Conservation (phyloP, 2,888 invertebrate species). For the Tetranychus truncatus region DNA sequence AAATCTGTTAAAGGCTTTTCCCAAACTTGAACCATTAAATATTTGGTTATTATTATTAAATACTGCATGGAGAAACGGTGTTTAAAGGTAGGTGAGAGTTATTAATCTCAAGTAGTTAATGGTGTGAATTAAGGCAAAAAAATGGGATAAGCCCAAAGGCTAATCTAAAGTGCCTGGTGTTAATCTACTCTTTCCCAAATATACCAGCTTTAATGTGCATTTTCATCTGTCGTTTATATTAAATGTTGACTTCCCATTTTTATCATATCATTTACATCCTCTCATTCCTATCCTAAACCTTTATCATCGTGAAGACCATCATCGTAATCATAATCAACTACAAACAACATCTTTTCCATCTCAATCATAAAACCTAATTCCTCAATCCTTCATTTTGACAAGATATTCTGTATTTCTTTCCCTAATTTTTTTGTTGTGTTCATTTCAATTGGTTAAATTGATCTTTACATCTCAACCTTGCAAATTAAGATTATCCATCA, state of each 20-base stretch:
- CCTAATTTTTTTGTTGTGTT: no score
- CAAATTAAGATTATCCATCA: not conserved
- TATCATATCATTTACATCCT: not conserved
- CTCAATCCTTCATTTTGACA: no score
- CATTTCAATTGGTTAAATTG: not conserved
- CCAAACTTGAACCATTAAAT: not conserved
- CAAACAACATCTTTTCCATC: no score
- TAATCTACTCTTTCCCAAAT: not conserved
- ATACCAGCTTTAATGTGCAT: not conserved
- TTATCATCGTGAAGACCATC: not conserved
- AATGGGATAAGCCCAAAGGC: constrained; percentile 1
- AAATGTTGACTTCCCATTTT: not conserved
- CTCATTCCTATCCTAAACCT: not conserved
- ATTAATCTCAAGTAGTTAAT: not conserved
- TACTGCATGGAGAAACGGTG: not conserved
- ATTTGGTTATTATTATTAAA: not conserved
- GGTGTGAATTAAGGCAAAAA: not conserved
- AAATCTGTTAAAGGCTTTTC: no score
- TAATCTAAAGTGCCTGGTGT: not conserved
- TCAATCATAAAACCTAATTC: no score
- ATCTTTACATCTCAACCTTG: not conserved
- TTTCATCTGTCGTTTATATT: not conserved
- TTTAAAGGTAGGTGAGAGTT: not conserved
- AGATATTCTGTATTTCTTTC: no score
- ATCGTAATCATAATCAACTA: no score